Evolutionary conservation across 2,113 vertebrate genomes (phyloP).

Genomic region (Oenanthe oenanthe): DNA sequence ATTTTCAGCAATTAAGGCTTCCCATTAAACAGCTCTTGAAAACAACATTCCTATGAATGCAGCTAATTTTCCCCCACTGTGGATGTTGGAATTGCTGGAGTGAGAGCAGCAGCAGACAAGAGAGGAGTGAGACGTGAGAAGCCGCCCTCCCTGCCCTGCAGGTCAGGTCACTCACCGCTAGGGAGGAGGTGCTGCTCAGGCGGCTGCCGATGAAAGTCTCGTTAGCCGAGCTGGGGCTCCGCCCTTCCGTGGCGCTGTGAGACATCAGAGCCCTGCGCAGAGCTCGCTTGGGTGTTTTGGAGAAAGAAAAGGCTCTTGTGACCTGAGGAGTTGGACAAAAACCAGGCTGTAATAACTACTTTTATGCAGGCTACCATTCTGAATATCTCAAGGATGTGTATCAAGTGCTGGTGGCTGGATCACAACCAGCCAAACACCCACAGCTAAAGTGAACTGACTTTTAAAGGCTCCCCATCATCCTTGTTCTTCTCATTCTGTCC

Average conservation of each 20-base stretch:
- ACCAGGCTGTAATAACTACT: background rate
- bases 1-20: background rate
- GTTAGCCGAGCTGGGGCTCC: conserved; percentile 74
- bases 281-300: conserved; percentile 94
- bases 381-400: fast-evolving
- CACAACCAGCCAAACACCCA: background rate
- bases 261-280: conserved; percentile 90
- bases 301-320: conserved; percentile 95
- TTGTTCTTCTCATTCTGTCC: background rate
- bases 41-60: background rate
- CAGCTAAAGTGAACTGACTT: background rate
- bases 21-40: background rate
- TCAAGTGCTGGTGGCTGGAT: background rate
- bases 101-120: background rate
- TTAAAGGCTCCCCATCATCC: background rate
- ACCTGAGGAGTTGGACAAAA: conserved; percentile 77
- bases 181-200: conserved; percentile 81
- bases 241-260: conserved; percentile 82
- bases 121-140: background rate
- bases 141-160: background rate
- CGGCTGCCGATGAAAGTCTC: conserved; percentile 76
- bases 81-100: background rate
- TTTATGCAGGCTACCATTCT: too few relatives aligned
- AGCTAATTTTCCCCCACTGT: background rate
- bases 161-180: conserved; percentile 82